phyloP scores from a whole-genome alignment of 64 coral and sea anemone species.

The Stylophora pistillata region DNA sequence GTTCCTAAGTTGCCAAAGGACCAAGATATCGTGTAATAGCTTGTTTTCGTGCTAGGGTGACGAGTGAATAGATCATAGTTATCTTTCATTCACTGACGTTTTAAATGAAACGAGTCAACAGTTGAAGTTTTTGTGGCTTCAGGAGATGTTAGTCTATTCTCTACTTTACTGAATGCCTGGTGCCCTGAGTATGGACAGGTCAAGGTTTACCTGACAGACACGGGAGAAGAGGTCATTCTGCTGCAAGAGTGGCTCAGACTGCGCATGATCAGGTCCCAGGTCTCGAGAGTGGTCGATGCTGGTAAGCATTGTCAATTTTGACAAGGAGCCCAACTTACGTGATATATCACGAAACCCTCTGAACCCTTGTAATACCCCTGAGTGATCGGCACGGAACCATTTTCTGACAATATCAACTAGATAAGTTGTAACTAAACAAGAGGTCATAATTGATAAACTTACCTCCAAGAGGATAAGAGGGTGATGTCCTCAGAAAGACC shows the following conservation, averaged over 20 bases:
- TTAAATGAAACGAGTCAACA: not conserved
- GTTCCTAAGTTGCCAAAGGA: no score
- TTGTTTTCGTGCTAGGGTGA: no score
- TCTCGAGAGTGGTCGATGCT: slow-evolving; percentile 62
- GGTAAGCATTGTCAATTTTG: slow-evolving; percentile 6
- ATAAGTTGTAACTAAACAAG: no score
- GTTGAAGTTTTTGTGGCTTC: not conserved
- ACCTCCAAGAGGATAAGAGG: no score
- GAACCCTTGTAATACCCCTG: no score
- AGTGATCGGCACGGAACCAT: no score
- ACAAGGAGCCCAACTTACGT: not conserved
- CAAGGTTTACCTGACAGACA: slow-evolving; percentile 83
- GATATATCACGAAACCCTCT: not conserved
- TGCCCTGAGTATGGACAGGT: slow-evolving; percentile 84
- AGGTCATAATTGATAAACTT: no score
- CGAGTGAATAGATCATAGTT: no score
- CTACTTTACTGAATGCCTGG: slow-evolving; percentile 70
- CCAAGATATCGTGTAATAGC: no score
- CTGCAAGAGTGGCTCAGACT: slow-evolving; percentile 93
- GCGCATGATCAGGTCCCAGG: slow-evolving; percentile 85
- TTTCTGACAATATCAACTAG: no score
- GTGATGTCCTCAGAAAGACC: no score
- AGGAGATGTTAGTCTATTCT: slow-evolving; percentile 50
- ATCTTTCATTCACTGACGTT: no score
- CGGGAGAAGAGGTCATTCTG: slow-evolving; percentile 87